These are phyloP conservation scores for Phoxinus phoxinus DNA, from an alignment of 2,113 vertebrate species.

Conservation along the genomic window DNA sequence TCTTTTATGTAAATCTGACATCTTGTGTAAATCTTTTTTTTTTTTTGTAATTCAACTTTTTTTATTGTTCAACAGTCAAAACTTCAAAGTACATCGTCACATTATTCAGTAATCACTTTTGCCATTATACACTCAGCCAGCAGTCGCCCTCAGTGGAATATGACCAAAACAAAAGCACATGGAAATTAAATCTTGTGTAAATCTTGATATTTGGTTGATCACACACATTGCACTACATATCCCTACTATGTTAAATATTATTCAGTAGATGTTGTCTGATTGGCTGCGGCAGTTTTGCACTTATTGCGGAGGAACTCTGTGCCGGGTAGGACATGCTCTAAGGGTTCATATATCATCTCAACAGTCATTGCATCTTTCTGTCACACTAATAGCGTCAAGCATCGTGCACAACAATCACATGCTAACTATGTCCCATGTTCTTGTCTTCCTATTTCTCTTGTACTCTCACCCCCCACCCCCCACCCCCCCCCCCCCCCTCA, in stretches of 20 bases:
- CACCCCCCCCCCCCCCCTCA: not conserved
- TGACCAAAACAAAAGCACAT: too few species aligned
- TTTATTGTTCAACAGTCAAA: too few species aligned
- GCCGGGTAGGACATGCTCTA: not conserved
- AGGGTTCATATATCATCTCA: not conserved
- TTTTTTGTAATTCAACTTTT: too few species aligned
- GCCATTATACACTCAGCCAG: too few species aligned
- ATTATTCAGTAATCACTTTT: too few species aligned
- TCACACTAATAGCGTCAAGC: not conserved
- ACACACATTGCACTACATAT: not conserved
- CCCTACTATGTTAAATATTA: too few species aligned
- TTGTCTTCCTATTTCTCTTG: conserved; percentile 2
- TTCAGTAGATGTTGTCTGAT: not conserved
- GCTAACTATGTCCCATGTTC: not conserved
- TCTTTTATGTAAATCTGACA: too few species aligned
- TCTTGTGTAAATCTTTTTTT: too few species aligned
- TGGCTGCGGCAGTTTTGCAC: not conserved
- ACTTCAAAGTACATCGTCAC: too few species aligned
- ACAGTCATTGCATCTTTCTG: not conserved
- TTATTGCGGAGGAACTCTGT: not conserved
- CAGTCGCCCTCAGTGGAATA: too few species aligned
- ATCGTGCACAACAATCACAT: not conserved
- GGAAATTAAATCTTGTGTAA: too few species aligned
- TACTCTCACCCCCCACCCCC: not conserved
- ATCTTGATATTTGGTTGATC: not conserved